Conservation (phyloP, 2,113 vertebrate genomes). For the Origma solitaria region DNA sequence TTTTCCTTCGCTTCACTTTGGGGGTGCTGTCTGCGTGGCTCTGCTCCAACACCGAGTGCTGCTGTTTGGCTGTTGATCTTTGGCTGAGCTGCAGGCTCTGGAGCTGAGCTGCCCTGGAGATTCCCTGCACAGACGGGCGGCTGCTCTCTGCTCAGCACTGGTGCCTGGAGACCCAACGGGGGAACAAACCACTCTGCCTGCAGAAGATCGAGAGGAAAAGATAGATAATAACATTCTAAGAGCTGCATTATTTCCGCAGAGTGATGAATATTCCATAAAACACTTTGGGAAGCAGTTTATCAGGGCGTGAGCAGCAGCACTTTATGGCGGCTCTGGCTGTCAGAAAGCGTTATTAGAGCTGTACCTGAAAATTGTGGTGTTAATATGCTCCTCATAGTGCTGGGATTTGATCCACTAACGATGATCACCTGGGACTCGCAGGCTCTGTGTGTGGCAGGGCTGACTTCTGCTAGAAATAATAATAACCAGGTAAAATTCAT, state of each 20-base stretch:
- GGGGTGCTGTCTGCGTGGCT: neutral
- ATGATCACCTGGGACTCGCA: neutral
- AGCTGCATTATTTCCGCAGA: neutral
- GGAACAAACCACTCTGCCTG: neutral
- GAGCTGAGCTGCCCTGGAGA: neutral
- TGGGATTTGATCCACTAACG: slow-evolving; percentile 8
- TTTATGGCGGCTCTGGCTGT: neutral
- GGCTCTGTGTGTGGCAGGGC: neutral
- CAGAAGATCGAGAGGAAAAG: neutral
- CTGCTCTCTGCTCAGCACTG: neutral
- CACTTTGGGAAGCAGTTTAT: neutral
- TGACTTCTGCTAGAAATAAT: neutral
- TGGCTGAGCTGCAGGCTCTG: neutral
- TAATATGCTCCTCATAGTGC: neutral
- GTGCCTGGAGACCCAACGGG: fast-evolving
- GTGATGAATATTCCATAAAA: neutral
- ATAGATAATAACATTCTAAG: neutral
- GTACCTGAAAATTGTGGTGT: neutral
- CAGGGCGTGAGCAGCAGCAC: neutral
- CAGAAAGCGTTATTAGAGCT: neutral
- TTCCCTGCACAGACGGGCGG: fast-evolving
- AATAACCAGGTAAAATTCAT: neutral
- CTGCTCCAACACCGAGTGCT: fast-evolving
- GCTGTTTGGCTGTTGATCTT: neutral
- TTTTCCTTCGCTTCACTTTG: fast-evolving